Base-by-base conservation (phyloP, 35 echinoderm and acorn worm species). In the Chiridota heheva region DNA sequence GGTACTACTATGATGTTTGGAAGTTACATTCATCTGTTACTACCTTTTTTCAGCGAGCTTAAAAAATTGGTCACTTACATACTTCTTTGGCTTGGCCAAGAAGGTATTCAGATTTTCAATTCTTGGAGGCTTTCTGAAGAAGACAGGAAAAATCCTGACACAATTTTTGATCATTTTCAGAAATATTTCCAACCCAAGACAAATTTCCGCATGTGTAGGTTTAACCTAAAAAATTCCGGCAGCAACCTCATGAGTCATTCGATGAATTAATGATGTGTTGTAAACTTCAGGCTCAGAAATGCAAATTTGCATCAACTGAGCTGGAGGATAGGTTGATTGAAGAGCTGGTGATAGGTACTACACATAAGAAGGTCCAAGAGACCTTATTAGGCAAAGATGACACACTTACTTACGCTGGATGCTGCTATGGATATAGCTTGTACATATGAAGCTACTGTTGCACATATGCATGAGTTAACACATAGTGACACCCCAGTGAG, bases 111-210 rank as follows among this genome's bases (percentile, higher is more conserved):
- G 2, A 73, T 73, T 12, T n/a, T n/a, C n/a, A n/a, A n/a, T n/a
- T n/a, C n/a, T n/a, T n/a, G n/a, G n/a, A n/a, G n/a, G n/a, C n/a
- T n/a, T n/a, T 3, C 70, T 8, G 69, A 15, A 16, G 40, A 44
- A 2, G 69, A 72, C 15, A 24, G 53, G 16, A 40, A 46, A 30
- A 46, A 73, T 3, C 69, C 69, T 46, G 70, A 3, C 17, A 73
- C 7, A 28, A 40, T 48, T 48, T 73, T 73, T 32, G 77, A 45
- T 30, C 32, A 41, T 8, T 62, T 80, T 17, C 29, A 80, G 58
- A 80, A 63, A 63, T 45, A 82, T 40, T 70, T 82, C 37, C 16
- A 65, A 31, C 80, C 63, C 26, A 82, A 55, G 8, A 56, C 63
- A 46, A 82, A 69, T 46, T 70, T 18, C 46, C 0, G 80, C 18